These are phyloP conservation scores for Eledona agricola DNA, from an alignment of 2,888 invertebrate species.

Conservation along the genomic window DNA sequence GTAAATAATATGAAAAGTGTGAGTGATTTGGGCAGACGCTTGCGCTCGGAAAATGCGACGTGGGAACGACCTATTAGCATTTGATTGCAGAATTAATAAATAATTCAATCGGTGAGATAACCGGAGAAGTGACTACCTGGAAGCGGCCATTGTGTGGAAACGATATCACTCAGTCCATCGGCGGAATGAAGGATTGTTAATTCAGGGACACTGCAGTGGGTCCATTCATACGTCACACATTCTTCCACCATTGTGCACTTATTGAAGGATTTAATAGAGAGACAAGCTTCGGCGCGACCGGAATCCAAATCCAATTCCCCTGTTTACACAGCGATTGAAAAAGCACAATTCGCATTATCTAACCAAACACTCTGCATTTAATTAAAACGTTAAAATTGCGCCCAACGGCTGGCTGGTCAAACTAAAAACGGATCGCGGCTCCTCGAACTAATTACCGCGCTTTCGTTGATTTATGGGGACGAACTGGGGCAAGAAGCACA, in stretches of 20 bases:
- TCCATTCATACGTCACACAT: slow-evolving; percentile 36
- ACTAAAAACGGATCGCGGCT: slow-evolving; percentile 8
- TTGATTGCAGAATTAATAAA: slow-evolving; percentile 27
- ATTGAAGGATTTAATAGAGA: slow-evolving; percentile 32
- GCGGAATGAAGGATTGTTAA: slow-evolving; percentile 25
- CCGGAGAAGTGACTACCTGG: slow-evolving; percentile 27
- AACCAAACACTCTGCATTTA: slow-evolving; percentile 20
- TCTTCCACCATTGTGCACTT: slow-evolving; percentile 28
- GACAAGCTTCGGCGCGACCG: slow-evolving; percentile 14
- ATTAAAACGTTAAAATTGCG: slow-evolving; percentile 19
- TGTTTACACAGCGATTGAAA: slow-evolving; percentile 7
- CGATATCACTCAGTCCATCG: slow-evolving; percentile 19
- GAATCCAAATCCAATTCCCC: slow-evolving; percentile 24
- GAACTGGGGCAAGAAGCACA: slow-evolving; percentile 11
- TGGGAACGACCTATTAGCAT: slow-evolving; percentile 13
- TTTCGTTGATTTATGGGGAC: slow-evolving; percentile 13
- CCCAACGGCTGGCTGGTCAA: slow-evolving; percentile 1
- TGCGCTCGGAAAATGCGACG: no score
- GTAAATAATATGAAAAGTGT: no score
- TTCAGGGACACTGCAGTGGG: slow-evolving; percentile 29
- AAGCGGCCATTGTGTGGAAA: slow-evolving; percentile 22
- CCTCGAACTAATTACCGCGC: slow-evolving; percentile 14
- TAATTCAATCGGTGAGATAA: slow-evolving; percentile 31
- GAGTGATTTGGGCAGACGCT: no score
- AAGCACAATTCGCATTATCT: slow-evolving; percentile 15